Evolutionary conservation across 2,113 vertebrate species (phyloP).

Genomic region (Phaetusa simplex): DNA sequence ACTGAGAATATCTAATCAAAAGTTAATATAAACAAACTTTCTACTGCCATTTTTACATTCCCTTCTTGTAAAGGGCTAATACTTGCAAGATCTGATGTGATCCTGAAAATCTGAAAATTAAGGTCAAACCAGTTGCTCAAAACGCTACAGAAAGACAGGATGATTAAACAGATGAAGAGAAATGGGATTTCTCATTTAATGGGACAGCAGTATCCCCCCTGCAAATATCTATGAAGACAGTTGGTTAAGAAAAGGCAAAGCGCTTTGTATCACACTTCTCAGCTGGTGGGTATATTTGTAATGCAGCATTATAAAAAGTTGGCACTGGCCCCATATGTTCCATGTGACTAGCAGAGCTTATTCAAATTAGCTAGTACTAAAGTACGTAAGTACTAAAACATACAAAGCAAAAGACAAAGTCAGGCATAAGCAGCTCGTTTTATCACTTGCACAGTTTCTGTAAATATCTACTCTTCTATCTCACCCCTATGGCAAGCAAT

Average conservation of each 20-base stretch:
- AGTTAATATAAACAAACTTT: neutral
- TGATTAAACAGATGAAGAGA: neutral
- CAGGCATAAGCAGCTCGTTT: constrained; percentile 23
- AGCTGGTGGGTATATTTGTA: constrained; percentile 64
- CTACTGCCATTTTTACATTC: neutral
- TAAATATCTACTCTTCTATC: constrained; percentile 34
- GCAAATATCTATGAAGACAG: constrained; percentile 30
- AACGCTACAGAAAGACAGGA: neutral
- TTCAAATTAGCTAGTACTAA: constrained; percentile 56
- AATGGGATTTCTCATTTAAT: neutral
- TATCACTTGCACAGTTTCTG: constrained; percentile 10
- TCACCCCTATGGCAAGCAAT: constrained; percentile 1
- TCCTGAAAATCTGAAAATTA: neutral
- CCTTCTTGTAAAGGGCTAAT: neutral
- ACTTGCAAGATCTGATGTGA: neutral
- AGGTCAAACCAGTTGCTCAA: neutral
- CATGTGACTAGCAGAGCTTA: constrained; percentile 54
- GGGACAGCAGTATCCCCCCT: neutral
- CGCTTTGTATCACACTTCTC: constrained; percentile 47
- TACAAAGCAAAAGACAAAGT: constrained; percentile 59
- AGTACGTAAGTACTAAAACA: constrained; percentile 55
- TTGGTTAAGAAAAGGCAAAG: constrained; percentile 42
- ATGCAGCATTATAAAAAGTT: constrained; percentile 56
- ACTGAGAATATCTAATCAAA: neutral
- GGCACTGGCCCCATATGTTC: constrained; percentile 56